A percentile compares a stretch with the other conserved stretches of the same genome.
Conservation (phyloP, 2,797 vertebrate species). For the Silurus lanzhouensis region DNA sequence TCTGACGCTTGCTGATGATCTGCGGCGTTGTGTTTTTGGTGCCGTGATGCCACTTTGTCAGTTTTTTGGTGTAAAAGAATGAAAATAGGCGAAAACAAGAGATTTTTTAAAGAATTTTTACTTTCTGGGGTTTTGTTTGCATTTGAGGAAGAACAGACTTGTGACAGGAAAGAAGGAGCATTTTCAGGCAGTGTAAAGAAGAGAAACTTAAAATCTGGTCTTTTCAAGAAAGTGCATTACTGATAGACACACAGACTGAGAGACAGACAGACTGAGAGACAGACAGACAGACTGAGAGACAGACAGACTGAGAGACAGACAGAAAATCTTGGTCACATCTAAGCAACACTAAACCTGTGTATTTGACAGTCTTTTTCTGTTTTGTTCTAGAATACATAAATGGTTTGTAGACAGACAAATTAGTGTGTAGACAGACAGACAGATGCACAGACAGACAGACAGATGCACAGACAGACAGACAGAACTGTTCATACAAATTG, state of each 20-base stretch:
- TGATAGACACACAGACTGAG: not conserved
- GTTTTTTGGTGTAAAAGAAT: not conserved
- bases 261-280: not conserved
- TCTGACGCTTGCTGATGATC: not conserved
- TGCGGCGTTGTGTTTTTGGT: too few relatives aligned
- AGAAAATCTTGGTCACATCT: not conserved
- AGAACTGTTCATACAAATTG: too few relatives aligned
- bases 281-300: not conserved
- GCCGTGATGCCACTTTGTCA: too few relatives aligned
- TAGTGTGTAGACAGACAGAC: not conserved
- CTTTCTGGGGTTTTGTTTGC: not conserved
- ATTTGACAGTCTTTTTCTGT: too few relatives aligned
- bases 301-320: not conserved
- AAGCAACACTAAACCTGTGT: not conserved
- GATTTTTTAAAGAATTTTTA: not conserved
- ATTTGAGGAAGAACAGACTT: conserved; percentile 6
- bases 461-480: not conserved
- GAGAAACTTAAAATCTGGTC: not conserved
- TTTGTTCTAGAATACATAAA: not conserved
- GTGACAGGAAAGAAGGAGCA: not conserved
- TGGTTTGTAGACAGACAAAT: not conserved
- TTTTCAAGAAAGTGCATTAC: conserved; percentile 6
- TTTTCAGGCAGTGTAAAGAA: not conserved
- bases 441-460: not conserved
- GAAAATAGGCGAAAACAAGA: not conserved